Evolutionary conservation across 2,888 invertebrate genomes (phyloP).

Genomic region (Lithophane socia): DNA sequence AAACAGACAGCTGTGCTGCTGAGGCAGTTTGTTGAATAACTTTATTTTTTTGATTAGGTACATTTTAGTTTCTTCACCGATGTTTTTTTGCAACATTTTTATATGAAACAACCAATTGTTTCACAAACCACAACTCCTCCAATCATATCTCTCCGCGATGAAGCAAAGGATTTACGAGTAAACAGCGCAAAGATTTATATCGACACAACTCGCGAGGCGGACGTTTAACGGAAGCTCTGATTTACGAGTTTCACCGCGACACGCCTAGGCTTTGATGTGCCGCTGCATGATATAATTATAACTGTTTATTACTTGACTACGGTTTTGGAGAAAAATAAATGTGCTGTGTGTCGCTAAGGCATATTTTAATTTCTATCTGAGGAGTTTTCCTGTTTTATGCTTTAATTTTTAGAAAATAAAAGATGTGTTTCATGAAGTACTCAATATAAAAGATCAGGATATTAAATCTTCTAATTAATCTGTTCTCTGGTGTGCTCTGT

Average conservation of each 20-base stretch:
- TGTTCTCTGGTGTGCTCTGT: background rate
- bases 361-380: slow-evolving; percentile 5
- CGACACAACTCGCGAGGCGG: slow-evolving; percentile 55
- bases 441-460: background rate
- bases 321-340: slow-evolving; percentile 25
- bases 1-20: too few relatives aligned
- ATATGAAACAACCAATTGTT: background rate
- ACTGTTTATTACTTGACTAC: slow-evolving; percentile 65
- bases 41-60: background rate
- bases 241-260: slow-evolving; percentile 71
- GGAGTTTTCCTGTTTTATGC: background rate
- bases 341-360: slow-evolving; percentile 11
- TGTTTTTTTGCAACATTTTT: background rate
- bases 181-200: slow-evolving; percentile 57
- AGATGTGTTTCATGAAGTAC: background rate
- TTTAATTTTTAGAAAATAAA: background rate
- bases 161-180: slow-evolving; percentile 37
- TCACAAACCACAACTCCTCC: background rate
- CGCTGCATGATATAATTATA: slow-evolving; percentile 72
- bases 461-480: background rate
- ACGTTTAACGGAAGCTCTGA: slow-evolving; percentile 68
- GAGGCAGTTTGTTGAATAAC: background rate
- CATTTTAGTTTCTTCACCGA: background rate
- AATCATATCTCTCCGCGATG: slow-evolving; percentile 23
- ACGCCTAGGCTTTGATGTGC: slow-evolving; percentile 65